Base-by-base conservation (phyloP, 2,888 invertebrate genomes). In the Tricholauxania praeusta region DNA sequence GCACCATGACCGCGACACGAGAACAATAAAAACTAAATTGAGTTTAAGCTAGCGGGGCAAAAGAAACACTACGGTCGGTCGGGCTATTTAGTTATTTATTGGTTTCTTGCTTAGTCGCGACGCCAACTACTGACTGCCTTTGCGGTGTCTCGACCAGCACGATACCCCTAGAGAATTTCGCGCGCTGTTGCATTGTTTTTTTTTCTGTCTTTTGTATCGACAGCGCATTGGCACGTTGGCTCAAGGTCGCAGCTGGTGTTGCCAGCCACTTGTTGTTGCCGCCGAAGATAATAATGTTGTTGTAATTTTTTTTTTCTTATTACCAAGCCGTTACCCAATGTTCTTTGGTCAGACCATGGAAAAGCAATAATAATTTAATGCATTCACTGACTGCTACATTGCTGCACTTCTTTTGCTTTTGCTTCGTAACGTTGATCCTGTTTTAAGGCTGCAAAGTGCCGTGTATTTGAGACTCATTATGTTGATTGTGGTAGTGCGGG, bases 31-130 rank as follows among this genome's bases (percentile, higher is more conserved):
- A 55, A 55, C 10, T 14, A 57, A 22, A 57, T 28, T 15, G 22
- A 57, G 57, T 57, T 57, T 57, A 28, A 28, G 19, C 57, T 28
- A 57, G 8, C 28, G 57, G 28, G 15, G 57, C 57, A 14, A 22
- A 39, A 19, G 22, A n/a, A 6, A 12, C 57, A 28, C 12, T 55
- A 3, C 55, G 19, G 14, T 12, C 22, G 22, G 39, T 5, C 14
- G 57, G 2, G 28, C 19, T 15, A n/a, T 57, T 57, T 57, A 10
- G 39, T 39, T 57, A 57, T 57, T 57, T 57, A 57, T 57, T 57
- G 57, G 12, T 57, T 57, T 57, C 57, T 57, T 22, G 57, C 57
- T 57, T 57, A 57, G 14, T 57, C 57, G 57, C 57, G 57, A 57
- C 22, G 28, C 57, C 22, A 28, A 28, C 57, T 12, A 28, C 12